These are phyloP conservation scores for Ophiodon elongatus DNA, from an alignment of 2,113 vertebrate genomes.

Conservation along the genomic window DNA sequence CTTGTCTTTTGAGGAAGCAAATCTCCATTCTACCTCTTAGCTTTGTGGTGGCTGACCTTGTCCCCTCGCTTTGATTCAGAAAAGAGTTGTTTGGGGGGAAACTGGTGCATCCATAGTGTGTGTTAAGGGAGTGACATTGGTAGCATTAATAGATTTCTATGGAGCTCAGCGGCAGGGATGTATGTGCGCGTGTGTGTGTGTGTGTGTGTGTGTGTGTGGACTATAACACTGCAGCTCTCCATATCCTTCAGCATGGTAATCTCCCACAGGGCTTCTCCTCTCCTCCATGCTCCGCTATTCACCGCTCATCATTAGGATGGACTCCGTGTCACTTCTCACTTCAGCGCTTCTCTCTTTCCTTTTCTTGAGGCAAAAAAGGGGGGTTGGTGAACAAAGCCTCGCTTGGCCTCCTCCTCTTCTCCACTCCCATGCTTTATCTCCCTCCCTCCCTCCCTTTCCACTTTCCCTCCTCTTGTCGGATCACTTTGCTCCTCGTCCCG, in stretches of 20 bases:
- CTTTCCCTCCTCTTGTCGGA: constrained; percentile 39
- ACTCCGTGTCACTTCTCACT: constrained; percentile 67
- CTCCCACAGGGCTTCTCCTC: constrained; percentile 57
- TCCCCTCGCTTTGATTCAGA: constrained; percentile 5
- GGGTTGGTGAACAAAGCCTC: constrained; percentile 51
- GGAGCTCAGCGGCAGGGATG: constrained; percentile 1
- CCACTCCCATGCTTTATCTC: constrained; percentile 1
- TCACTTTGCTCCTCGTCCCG: constrained; percentile 44
- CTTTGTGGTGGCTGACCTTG: constrained; percentile 32
- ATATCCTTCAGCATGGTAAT: constrained; percentile 43
- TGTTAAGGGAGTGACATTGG: constrained; percentile 58
- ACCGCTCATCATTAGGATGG: constrained; percentile 69
- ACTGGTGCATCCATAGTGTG: constrained; percentile 20
- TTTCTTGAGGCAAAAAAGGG: constrained; percentile 36
- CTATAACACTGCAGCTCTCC: constrained; percentile 16
- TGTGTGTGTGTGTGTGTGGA: constrained; percentile 29
- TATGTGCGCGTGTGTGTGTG: not conserved
- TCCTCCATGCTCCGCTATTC: constrained; percentile 37
- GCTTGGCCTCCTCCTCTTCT: constrained; percentile 36
- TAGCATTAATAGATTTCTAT: constrained; percentile 34
- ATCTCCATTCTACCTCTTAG: constrained; percentile 29
- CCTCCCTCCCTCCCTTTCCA: not conserved
- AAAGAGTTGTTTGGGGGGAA: constrained; percentile 34
- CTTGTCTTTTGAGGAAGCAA: not conserved
- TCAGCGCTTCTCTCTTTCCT: constrained; percentile 47